These are phyloP conservation scores for Xiphorhynchus erythropygius DNA, from an alignment of 2,797 vertebrate genomes.

Conservation along the genomic window DNA sequence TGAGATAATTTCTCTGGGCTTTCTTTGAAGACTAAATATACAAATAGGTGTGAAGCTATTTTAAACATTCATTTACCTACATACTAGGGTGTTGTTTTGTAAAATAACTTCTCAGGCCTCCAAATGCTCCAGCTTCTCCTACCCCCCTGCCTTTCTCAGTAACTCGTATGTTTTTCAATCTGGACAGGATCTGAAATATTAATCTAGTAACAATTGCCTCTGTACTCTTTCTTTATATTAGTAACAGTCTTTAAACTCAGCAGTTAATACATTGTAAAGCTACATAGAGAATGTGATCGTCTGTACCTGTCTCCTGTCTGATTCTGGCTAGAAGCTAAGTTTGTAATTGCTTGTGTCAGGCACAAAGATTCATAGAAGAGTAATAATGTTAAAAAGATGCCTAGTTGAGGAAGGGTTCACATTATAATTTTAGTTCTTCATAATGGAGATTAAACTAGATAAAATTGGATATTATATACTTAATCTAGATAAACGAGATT, in stretches of 20 bases:
- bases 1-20: neutral
- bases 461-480: neutral
- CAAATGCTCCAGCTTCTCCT: neutral
- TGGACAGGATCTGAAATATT: neutral
- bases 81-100: neutral
- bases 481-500: neutral
- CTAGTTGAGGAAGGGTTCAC: neutral
- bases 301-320: neutral
- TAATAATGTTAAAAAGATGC: neutral
- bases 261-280: neutral
- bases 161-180: neutral
- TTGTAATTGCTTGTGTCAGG: neutral
- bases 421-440: neutral
- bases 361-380: neutral
- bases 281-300: neutral
- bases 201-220: neutral
- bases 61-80: neutral
- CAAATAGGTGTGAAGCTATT: neutral
- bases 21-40: neutral
- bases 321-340: neutral
- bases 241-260: neutral
- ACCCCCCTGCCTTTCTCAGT: fast-evolving
- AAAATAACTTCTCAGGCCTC: neutral
- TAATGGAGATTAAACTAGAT: neutral
- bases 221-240: neutral